phyloP scores from a whole-genome alignment of 2,113 vertebrate genomes.

The Syrrhaptes paradoxus region DNA sequence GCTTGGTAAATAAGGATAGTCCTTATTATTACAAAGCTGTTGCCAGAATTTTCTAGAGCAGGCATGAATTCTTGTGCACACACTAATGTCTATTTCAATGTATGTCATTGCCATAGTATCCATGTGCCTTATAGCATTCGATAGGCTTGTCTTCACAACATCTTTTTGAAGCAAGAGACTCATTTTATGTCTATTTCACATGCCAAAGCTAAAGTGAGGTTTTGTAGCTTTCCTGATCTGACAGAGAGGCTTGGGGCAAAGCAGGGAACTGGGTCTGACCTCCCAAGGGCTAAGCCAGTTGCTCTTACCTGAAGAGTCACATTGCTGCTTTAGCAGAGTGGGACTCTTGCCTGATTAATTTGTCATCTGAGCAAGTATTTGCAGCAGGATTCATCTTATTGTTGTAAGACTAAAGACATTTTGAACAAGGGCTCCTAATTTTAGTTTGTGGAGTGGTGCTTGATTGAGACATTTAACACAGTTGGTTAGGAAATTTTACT shows the following conservation, averaged over 20 bases:
- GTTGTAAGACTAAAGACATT: neutral
- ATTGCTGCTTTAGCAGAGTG: neutral
- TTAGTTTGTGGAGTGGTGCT: neutral
- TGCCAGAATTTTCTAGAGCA: neutral
- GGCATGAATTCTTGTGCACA: neutral
- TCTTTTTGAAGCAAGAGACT: neutral
- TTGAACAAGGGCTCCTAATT: neutral
- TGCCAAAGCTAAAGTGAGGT: fast-evolving
- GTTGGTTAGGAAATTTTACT: neutral
- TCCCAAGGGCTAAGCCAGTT: neutral
- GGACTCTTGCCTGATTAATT: neutral
- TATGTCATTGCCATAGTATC: neutral
- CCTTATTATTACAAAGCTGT: neutral
- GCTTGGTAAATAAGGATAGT: fast-evolving
- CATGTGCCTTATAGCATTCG: neutral
- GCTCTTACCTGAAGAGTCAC: neutral
- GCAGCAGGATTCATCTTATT: neutral
- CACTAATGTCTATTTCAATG: neutral
- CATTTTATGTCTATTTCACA: neutral
- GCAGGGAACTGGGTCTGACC: neutral
- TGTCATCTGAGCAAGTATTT: neutral
- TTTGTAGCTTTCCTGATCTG: neutral
- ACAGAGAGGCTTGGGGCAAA: neutral
- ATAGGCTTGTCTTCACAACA: neutral
- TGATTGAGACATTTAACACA: neutral